Evolutionary conservation across 2,113 vertebrate species (phyloP), one percentile per base, ranked within the genome.

Genomic region (Phalacrocorax aristotelis): DNA sequence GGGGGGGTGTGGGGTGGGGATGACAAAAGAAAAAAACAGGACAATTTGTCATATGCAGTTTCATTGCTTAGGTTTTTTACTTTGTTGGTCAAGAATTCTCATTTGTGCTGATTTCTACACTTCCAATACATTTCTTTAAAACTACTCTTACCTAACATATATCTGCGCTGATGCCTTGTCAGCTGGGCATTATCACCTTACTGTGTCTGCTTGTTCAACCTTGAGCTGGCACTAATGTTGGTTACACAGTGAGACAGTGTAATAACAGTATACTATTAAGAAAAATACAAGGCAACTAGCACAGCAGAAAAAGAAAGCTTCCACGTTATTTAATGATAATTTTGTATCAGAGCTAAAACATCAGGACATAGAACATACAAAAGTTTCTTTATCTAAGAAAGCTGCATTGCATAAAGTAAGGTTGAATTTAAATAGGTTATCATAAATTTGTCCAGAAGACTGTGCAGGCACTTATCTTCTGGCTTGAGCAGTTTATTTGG

Each of bases 1-100:
- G 42, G 9, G 23, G 6, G 1, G 42, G 9, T 16, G 6, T 1
- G 7, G 7, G 3, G 3, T 7, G 15, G 4, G 30, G 2, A 10
- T 22, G 18, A 49, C 16, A 64, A 16, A 44, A 13, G 12, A 5
- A 34, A 38, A 68, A 26, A 20, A n/a, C 44, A 29, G 12, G 8
- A 58, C 7, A 40, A 65, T 55, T 75, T 54, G 52, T 9, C 51
- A 30, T 15, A 17, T 0, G 1, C 16, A 23, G 8, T 65, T 51
- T 78, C 54, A 46, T 13, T 51, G 60, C 38, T 66, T 42, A 51
- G 26, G 26, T 44, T 70, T 77, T 71, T 40, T 25, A 64, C 23
- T 86, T 25, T 36, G 23, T 25, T 64, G 0, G 1, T 16, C 18
- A 51, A 91, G 49, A 78, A 83, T 54, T 80, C 40, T 57, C 19